These are phyloP conservation scores for Cryptoleucopteryx plumbea DNA, from an alignment of 2,113 vertebrate species.

Conservation along the genomic window DNA sequence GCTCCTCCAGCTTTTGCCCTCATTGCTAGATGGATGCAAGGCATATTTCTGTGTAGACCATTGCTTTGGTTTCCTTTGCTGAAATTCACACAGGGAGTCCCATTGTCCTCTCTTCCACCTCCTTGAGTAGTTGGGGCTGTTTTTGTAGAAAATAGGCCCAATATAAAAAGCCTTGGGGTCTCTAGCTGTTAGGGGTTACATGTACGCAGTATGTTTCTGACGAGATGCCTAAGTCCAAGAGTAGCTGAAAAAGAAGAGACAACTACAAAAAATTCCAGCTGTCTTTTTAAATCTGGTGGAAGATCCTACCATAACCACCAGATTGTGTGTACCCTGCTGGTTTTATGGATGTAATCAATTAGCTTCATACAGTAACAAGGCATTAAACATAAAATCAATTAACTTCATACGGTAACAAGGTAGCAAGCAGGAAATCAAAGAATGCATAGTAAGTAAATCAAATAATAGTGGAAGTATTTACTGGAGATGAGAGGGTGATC, in stretches of 20 bases:
- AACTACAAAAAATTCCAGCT: not conserved
- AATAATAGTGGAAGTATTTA: not conserved
- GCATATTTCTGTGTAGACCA: not conserved
- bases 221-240: not conserved
- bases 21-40: not conserved
- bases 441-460: not conserved
- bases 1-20: not conserved
- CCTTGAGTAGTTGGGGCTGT: not conserved
- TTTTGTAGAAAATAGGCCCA: not conserved
- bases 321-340: not conserved
- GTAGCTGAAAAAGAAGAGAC: not conserved
- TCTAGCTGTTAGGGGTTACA: not conserved
- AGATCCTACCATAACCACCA: not conserved
- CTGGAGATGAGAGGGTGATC: not conserved
- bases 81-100: not conserved
- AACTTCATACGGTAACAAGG: not conserved
- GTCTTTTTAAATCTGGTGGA: not conserved
- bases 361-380: not conserved
- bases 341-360: not conserved
- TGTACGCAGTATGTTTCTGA: not conserved
- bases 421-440: not conserved
- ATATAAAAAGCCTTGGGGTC: not conserved
- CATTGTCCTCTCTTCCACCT: not conserved
- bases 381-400: not conserved
- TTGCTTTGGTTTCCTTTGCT: not conserved